Evolutionary conservation across 2,113 vertebrate species (phyloP).

Genomic region (Solea senegalensis): DNA sequence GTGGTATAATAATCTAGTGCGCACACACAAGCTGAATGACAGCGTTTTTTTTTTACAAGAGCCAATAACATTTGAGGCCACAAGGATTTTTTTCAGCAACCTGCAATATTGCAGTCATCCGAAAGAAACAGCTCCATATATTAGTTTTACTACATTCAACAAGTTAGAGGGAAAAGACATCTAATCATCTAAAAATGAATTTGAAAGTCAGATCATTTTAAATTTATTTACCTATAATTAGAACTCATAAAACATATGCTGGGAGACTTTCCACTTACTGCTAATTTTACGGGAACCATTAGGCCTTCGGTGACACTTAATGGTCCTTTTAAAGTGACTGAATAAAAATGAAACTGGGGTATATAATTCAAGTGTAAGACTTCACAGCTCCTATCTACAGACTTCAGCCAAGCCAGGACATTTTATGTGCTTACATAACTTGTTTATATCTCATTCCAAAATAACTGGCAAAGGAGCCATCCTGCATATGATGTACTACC

Average conservation of each 20-base stretch:
- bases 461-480: conserved; percentile 37
- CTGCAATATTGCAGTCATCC: conserved; percentile 30
- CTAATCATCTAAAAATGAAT: conserved; percentile 12
- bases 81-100: conserved; percentile 10
- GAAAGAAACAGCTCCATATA: conserved; percentile 19
- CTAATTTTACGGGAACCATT: conserved; percentile 43
- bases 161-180: conserved; percentile 20
- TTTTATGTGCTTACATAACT: conserved; percentile 37
- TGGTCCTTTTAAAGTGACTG: conserved; percentile 33
- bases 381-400: conserved; percentile 18
- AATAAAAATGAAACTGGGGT: conserved; percentile 15
- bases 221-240: conserved; percentile 48
- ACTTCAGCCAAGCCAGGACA: conserved; percentile 18
- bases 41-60: conserved; percentile 35
- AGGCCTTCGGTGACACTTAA: conserved; percentile 40
- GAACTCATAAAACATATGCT: conserved; percentile 28
- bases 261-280: conserved; percentile 12
- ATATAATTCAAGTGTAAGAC: conserved; percentile 42
- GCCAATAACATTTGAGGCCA: conserved; percentile 25
- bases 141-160: conserved; percentile 23
- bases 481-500: conserved; percentile 32
- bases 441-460: conserved; percentile 42
- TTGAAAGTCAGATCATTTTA: conserved; percentile 38
- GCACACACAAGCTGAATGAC: conserved; percentile 44
- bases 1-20: conserved; percentile 54